A percentile compares a stretch with the other conserved stretches of the same genome.
Conservation (phyloP, 2,113 vertebrate genomes). For the Cryptomyrus ogoouensis region DNA sequence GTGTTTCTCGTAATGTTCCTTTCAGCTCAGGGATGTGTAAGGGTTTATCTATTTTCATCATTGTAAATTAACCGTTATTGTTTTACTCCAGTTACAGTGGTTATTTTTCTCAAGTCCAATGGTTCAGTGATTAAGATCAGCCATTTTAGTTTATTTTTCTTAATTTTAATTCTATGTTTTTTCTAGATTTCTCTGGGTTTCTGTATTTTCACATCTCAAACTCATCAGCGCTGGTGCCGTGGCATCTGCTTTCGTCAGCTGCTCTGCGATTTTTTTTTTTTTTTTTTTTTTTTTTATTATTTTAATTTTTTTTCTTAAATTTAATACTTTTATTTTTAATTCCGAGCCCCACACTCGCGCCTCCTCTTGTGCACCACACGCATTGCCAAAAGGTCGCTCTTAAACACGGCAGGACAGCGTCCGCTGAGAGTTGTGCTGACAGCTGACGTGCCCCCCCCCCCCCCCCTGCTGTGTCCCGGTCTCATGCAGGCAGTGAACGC, state of each 20-base stretch:
- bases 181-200: not conserved
- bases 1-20: not conserved
- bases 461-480: not conserved
- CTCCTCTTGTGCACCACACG: not conserved
- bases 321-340: not conserved
- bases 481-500: slow-evolving; percentile 73
- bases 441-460: not conserved
- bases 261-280: not conserved
- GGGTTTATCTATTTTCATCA: not conserved
- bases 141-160: not conserved
- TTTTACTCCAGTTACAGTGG: not conserved
- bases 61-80: not conserved
- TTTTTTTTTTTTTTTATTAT: too few species aligned
- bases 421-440: not conserved
- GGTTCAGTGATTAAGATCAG: not conserved
- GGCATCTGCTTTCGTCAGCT: not conserved
- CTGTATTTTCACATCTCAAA: not conserved
- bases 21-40: not conserved
- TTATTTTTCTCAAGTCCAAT: not conserved
- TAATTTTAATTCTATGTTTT: not conserved
- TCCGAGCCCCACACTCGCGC: not conserved
- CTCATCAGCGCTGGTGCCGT: not conserved
- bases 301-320: not conserved
- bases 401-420: not conserved
- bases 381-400: not conserved